phyloP scores from a whole-genome alignment of 2,888 invertebrate genomes.

The Caenorhabditis virilis region DNA sequence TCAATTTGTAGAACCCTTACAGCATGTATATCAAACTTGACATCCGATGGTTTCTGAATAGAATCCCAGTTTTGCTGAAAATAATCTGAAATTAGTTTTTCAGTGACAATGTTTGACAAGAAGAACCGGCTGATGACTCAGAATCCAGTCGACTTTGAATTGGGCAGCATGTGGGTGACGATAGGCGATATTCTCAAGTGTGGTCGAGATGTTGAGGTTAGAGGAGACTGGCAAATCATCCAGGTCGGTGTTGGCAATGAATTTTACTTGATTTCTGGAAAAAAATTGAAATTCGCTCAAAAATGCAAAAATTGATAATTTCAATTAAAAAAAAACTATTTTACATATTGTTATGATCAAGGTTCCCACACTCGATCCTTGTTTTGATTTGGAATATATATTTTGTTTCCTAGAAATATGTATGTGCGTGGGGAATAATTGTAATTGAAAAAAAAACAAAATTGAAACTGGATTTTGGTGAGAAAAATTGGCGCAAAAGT shows the following conservation, averaged over 20 bases:
- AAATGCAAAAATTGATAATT: too few species aligned
- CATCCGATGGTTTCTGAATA: conserved; percentile 12
- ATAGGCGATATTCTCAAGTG: conserved; percentile 12
- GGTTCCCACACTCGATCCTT: too few species aligned
- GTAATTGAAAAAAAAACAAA: too few species aligned
- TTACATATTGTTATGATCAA: too few species aligned
- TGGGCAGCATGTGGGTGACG: conserved; percentile 35
- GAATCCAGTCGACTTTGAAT: conserved; percentile 36
- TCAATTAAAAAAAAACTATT: too few species aligned
- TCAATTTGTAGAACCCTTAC: conserved; percentile 21
- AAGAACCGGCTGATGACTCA: conserved; percentile 32
- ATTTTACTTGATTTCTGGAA: conserved; percentile 39
- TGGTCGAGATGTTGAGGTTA: conserved; percentile 13
- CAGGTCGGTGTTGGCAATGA: conserved; percentile 42
- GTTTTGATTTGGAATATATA: too few species aligned
- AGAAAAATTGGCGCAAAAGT: too few species aligned
- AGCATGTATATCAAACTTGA: conserved; percentile 20
- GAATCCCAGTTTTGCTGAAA: conserved; percentile 40
- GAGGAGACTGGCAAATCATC: conserved; percentile 38
- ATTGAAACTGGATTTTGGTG: too few species aligned
- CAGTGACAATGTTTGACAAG: background rate
- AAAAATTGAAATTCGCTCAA: too few species aligned
- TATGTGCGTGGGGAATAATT: too few species aligned
- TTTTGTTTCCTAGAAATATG: too few species aligned
- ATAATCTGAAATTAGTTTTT: background rate